Conservation (phyloP, 1,140 invertebrate genomes). For the Macrobrachium nipponense region DNA sequence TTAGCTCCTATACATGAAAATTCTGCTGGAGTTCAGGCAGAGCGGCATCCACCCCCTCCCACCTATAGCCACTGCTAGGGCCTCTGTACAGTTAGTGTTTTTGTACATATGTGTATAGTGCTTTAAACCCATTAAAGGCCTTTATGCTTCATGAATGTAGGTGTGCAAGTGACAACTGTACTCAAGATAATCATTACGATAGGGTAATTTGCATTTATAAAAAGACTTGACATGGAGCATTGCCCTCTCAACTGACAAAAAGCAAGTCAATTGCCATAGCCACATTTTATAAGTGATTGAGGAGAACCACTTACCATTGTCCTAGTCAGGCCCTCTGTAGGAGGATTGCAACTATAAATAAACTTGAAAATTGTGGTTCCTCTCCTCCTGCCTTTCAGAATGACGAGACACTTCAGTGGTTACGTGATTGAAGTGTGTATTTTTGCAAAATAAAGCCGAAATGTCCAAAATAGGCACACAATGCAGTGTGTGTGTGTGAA, state of each 20-base stretch:
- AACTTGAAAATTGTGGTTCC: neutral
- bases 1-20: constrained; percentile 62
- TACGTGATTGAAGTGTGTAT: no score
- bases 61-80: constrained; percentile 58
- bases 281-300: constrained; percentile 9
- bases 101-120: constrained; percentile 63
- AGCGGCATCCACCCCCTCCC: constrained; percentile 53
- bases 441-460: no score
- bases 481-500: no score
- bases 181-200: constrained; percentile 56
- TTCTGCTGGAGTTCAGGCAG: constrained; percentile 45
- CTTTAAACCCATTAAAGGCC: constrained; percentile 56
- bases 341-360: constrained; percentile 33
- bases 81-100: constrained; percentile 45
- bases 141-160: constrained; percentile 60
- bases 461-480: no score
- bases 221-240: neutral
- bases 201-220: constrained; percentile 46
- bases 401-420: no score
- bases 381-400: no score
- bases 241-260: neutral
- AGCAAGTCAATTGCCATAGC: neutral
- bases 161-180: constrained; percentile 49
- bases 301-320: constrained; percentile 32
- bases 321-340: constrained; percentile 56